phyloP scores from a whole-genome alignment of 2,797 vertebrate species.

The Crossoptilon crossoptilon region DNA sequence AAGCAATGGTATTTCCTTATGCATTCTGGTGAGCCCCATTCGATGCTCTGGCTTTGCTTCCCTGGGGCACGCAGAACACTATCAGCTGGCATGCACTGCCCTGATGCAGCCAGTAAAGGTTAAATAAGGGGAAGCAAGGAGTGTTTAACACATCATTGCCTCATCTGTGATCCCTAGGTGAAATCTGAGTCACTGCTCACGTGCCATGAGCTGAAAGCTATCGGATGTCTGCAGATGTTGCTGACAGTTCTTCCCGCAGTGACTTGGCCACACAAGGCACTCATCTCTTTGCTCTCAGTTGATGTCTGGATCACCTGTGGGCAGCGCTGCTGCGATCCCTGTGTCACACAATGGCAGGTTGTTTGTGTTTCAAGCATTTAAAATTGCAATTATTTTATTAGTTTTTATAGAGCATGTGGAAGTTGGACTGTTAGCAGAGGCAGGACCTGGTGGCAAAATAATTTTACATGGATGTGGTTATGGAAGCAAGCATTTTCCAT shows the following conservation, averaged over 20 bases:
- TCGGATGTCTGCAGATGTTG: background rate
- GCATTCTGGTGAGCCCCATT: fast-evolving
- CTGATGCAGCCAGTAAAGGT: background rate
- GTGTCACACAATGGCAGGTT: background rate
- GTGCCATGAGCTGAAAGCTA: background rate
- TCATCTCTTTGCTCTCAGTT: background rate
- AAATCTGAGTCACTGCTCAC: background rate
- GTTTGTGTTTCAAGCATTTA: background rate
- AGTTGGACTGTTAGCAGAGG: background rate
- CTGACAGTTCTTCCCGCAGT: background rate
- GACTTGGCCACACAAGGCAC: background rate
- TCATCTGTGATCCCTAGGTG: background rate
- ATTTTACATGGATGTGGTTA: background rate
- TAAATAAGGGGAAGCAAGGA: background rate
- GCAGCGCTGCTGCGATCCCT: background rate
- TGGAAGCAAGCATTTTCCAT: background rate
- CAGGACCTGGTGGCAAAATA: background rate
- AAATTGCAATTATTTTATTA: background rate
- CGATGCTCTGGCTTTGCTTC: background rate
- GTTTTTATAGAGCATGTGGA: background rate
- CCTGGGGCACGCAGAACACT: background rate
- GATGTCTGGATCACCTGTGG: background rate
- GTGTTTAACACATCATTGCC: background rate
- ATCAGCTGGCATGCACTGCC: background rate
- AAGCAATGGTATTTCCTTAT: background rate